A percentile compares a stretch with the other conserved stretches of the same genome.
Evolutionary conservation across 1,140 invertebrate species (phyloP).

Genomic region (Scaptomyza montana): DNA sequence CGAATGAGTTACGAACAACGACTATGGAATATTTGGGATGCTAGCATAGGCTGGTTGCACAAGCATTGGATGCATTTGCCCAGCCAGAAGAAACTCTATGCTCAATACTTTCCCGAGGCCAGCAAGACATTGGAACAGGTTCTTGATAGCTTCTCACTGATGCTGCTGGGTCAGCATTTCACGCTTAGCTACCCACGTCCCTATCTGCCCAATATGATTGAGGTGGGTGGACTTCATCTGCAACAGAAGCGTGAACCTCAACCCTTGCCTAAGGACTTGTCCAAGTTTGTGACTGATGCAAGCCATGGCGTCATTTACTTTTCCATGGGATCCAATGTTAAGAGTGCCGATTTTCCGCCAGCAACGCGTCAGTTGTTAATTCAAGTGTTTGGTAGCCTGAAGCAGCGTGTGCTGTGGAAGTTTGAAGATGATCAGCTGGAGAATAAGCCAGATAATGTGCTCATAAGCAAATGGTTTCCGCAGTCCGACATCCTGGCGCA

Average conservation of each 20-base stretch:
- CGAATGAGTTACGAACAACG: constrained; percentile 84
- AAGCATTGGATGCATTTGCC: constrained; percentile 58
- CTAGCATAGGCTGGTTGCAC: constrained; percentile 41
- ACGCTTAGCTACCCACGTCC: constrained; percentile 85
- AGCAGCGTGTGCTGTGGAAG: constrained; percentile 86
- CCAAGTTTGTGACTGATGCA: constrained; percentile 85
- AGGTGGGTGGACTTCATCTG: constrained; percentile 85
- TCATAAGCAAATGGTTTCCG: constrained; percentile 87
- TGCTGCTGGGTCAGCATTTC: constrained; percentile 86
- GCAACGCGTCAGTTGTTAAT: constrained; percentile 84
- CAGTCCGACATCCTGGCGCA: constrained; percentile 89
- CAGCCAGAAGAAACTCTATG: constrained; percentile 74
- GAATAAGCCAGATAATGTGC: constrained; percentile 86
- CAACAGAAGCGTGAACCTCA: constrained; percentile 80
- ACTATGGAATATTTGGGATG: constrained; percentile 77
- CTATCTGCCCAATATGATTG: constrained; percentile 84
- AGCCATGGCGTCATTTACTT: constrained; percentile 88
- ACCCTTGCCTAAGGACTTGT: constrained; percentile 78
- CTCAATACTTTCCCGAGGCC: constrained; percentile 76
- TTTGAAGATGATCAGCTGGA: constrained; percentile 85
- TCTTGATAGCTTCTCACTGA: constrained; percentile 84
- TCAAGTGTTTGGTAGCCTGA: constrained; percentile 84
- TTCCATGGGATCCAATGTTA: constrained; percentile 88
- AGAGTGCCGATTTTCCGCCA: constrained; percentile 85
- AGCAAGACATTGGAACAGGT: constrained; percentile 52